Evolutionary conservation across 1,140 invertebrate genomes (phyloP).

Genomic region (Vollenhovia emeryi): DNA sequence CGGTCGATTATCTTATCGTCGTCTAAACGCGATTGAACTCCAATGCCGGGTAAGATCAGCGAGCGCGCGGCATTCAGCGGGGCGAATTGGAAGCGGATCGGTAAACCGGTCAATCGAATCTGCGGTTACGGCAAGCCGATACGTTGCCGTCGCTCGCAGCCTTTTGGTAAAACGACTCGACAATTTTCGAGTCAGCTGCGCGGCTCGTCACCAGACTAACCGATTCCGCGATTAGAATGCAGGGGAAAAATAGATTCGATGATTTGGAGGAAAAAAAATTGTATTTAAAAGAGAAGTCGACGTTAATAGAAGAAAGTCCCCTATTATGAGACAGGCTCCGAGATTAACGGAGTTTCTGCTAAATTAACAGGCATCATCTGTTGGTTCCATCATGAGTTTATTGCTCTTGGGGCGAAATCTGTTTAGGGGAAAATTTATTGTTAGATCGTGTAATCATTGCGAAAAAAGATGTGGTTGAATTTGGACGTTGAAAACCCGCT

Average conservation of each 20-base stretch:
- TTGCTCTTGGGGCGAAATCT: too few relatives aligned
- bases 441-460: too few relatives aligned
- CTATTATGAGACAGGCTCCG: too few relatives aligned
- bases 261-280: not conserved
- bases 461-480: too few relatives aligned
- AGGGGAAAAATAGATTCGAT: not conserved
- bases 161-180: conserved; percentile 2
- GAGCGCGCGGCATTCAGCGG: not conserved
- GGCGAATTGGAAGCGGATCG: conserved; percentile 41
- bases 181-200: conserved; percentile 18
- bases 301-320: too few relatives aligned
- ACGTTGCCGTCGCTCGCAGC: conserved; percentile 13
- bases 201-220: not conserved
- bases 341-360: too few relatives aligned
- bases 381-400: too few relatives aligned
- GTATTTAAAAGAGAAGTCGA: not conserved
- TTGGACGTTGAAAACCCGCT: too few relatives aligned
- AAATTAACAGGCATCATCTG: too few relatives aligned
- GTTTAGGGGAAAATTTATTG: too few relatives aligned
- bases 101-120: conserved; percentile 39
- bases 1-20: conserved; percentile 42
- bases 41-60: conserved; percentile 21
- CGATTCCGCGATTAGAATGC: not conserved
- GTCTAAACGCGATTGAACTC: conserved; percentile 35
- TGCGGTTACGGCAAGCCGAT: conserved; percentile 21